A percentile compares a stretch with the other conserved stretches of the same genome.
These are phyloP conservation scores for Neosalanx taihuensis DNA, from an alignment of 2,797 vertebrate species.

Conservation along the genomic window DNA sequence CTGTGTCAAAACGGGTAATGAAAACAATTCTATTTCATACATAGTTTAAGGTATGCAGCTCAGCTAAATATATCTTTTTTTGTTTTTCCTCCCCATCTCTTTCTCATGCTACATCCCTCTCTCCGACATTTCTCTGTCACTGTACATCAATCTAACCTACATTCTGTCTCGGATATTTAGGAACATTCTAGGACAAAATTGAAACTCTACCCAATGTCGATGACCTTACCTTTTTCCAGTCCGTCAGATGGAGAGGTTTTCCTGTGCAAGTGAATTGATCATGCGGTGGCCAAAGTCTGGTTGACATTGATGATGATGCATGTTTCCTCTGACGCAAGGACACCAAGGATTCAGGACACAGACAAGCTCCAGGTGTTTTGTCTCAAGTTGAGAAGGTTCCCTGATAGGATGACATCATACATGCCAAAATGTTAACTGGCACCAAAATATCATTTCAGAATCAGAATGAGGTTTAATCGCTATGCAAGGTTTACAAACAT, in stretches of 20 bases:
- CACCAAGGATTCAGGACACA: constrained; percentile 9
- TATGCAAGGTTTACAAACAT: too few species aligned
- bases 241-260: not conserved
- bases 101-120: not conserved
- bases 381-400: not conserved
- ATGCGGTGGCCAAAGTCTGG: not conserved
- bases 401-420: not conserved
- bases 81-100: not conserved
- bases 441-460: not conserved
- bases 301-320: constrained; percentile 9
- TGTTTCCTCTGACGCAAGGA: not conserved
- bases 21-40: too few species aligned
- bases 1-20: not conserved
- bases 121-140: not conserved
- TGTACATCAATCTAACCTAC: not conserved
- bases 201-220: not conserved
- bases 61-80: not conserved
- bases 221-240: not conserved
- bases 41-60: too few species aligned
- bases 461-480: too few species aligned
- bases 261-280: not conserved
- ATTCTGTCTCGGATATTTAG: not conserved
- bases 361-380: not conserved
- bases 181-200: not conserved
- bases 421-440: not conserved